A percentile compares a stretch with the other conserved stretches of the same genome.
These are phyloP conservation scores for Rhyacophila brunnea DNA, from an alignment of 1,140 invertebrate genomes.

Conservation along the genomic window DNA sequence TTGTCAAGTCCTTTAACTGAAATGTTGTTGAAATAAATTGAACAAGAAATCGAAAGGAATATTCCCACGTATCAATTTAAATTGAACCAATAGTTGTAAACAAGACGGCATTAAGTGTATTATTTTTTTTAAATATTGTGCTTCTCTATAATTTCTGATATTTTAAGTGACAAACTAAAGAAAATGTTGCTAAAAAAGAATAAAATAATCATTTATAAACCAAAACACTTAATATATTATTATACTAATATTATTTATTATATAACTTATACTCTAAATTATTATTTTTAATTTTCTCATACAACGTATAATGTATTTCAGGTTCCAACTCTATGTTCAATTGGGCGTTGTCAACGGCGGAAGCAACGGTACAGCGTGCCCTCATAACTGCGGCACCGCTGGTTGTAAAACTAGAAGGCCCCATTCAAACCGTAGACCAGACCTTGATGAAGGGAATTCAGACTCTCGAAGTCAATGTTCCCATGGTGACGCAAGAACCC, in stretches of 20 bases:
- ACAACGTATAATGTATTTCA: slow-evolving; percentile 40
- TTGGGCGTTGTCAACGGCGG: slow-evolving; percentile 67
- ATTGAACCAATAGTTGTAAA: too few species aligned
- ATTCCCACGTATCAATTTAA: too few species aligned
- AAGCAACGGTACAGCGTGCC: slow-evolving; percentile 62
- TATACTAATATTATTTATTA: background rate
- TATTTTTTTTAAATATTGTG: too few species aligned
- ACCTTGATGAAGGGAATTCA: slow-evolving; percentile 65
- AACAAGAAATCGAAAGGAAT: too few species aligned
- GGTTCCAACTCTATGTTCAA: slow-evolving; percentile 61
- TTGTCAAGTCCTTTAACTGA: too few species aligned
- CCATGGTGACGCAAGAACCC: slow-evolving; percentile 67
- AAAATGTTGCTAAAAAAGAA: too few species aligned
- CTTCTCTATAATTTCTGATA: too few species aligned
- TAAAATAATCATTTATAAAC: background rate
- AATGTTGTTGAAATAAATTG: too few species aligned
- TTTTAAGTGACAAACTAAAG: too few species aligned
- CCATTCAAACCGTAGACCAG: slow-evolving; percentile 66
- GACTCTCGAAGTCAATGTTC: slow-evolving; percentile 65
- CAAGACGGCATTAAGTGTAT: too few species aligned
- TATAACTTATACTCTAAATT: background rate
- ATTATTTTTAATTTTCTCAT: background rate
- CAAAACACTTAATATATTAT: background rate
- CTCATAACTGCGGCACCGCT: slow-evolving; percentile 62
- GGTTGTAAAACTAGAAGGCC: slow-evolving; percentile 58